phyloP scores from a whole-genome alignment of 2,888 invertebrate genomes.

The Pristionchus maxplancki region DNA sequence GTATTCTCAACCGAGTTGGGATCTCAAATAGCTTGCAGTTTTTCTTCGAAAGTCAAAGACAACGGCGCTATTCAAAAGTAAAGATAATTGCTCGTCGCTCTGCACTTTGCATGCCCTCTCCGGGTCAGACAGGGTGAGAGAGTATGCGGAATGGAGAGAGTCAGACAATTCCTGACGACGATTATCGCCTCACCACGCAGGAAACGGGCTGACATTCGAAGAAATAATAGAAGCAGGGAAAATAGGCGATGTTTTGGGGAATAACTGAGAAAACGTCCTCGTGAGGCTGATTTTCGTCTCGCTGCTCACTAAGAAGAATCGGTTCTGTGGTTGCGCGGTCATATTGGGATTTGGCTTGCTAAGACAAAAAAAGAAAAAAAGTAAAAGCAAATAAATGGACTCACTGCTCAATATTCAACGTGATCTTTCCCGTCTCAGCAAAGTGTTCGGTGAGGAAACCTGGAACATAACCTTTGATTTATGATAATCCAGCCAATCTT shows the following conservation, averaged over 20 bases:
- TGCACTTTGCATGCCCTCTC: too few species aligned
- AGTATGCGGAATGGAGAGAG: background rate
- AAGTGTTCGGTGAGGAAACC: slow-evolving; percentile 56
- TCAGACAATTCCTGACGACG: background rate
- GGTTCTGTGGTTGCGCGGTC: too few species aligned
- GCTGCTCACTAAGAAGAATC: background rate
- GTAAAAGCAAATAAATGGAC: slow-evolving; percentile 47
- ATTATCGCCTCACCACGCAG: background rate
- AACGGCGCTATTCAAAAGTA: background rate
- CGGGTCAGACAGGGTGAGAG: too few species aligned
- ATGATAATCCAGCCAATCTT: background rate
- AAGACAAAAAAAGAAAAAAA: too few species aligned
- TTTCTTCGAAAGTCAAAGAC: background rate
- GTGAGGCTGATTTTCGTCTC: background rate
- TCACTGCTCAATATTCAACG: slow-evolving; percentile 68
- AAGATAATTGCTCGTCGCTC: too few species aligned
- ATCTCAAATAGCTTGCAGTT: background rate
- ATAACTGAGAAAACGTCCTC: background rate
- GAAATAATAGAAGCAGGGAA: background rate
- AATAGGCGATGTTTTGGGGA: background rate
- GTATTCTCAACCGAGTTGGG: background rate
- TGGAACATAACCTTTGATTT: background rate
- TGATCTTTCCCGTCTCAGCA: slow-evolving; percentile 60
- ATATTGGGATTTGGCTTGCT: too few species aligned
- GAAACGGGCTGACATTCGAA: background rate